Evolutionary conservation across 2,888 invertebrate species (phyloP).

Genomic region (Melinopterus prodromus): DNA sequence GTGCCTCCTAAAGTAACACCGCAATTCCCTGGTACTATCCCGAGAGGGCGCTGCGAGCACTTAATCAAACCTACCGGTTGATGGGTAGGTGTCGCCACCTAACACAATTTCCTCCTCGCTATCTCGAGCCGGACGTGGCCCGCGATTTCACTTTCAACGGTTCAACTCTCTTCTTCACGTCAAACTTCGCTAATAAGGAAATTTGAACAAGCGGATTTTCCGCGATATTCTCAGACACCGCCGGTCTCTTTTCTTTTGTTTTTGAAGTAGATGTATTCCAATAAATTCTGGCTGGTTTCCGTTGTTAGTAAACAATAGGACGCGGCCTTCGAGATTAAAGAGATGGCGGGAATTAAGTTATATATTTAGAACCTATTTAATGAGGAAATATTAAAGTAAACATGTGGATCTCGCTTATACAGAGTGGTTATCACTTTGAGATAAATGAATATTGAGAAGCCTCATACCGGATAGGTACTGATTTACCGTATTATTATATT

Average conservation of each 20-base stretch:
- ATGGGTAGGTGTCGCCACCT: background rate
- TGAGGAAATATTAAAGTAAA: background rate
- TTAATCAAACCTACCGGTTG: background rate
- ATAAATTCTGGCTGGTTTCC: background rate
- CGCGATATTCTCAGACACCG: background rate
- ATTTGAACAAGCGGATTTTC: background rate
- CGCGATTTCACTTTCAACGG: background rate
- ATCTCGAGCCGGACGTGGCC: background rate
- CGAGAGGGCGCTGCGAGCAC: background rate
- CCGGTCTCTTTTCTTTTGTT: background rate
- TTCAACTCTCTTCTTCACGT: background rate
- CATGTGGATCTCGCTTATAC: too few relatives aligned
- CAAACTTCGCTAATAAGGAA: background rate
- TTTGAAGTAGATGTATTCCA: background rate
- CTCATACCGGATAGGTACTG: too few relatives aligned
- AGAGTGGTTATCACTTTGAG: too few relatives aligned
- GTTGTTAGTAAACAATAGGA: background rate
- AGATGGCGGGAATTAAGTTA: background rate
- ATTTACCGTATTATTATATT: too few relatives aligned
- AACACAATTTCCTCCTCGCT: background rate
- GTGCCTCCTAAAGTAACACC: background rate
- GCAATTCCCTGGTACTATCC: background rate
- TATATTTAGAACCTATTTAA: background rate
- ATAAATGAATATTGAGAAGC: too few relatives aligned
- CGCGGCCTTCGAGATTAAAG: background rate